Evolutionary conservation across 2,797 vertebrate genomes (phyloP).

Genomic region (Parotocinclus haroldoi): DNA sequence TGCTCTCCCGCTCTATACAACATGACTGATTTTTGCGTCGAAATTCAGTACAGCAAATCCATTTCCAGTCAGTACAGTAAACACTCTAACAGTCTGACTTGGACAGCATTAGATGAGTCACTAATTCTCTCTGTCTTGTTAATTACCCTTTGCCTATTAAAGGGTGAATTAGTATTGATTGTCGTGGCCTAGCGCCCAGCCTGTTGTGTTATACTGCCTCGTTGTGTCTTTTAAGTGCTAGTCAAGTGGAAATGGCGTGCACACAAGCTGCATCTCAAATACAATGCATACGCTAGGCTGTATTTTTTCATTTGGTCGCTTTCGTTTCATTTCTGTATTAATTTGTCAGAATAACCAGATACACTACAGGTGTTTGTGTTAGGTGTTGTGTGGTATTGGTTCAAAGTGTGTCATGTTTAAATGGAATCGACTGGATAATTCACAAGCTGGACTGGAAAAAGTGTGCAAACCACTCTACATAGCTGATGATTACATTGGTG

Average conservation of each 20-base stretch:
- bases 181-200: conserved; percentile 21
- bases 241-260: conserved; percentile 22
- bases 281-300: too few species aligned
- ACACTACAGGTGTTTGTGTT: too few species aligned
- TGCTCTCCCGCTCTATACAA: not conserved
- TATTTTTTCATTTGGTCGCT: too few species aligned
- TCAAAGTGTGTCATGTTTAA: too few species aligned
- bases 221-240: conserved; percentile 25
- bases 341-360: too few species aligned
- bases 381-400: too few species aligned
- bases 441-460: too few species aligned
- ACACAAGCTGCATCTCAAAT: not conserved
- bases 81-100: conserved; percentile 6
- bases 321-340: too few species aligned
- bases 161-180: conserved; percentile 50
- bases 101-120: conserved; percentile 9
- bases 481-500: too few species aligned
- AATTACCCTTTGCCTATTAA: conserved; percentile 45
- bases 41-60: not conserved
- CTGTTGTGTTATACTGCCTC: conserved; percentile 30
- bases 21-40: not conserved
- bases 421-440: too few species aligned
- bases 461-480: too few species aligned
- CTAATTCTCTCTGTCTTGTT: conserved; percentile 44
- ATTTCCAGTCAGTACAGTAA: not conserved